Evolutionary conservation across 1,140 invertebrate genomes (phyloP).

Genomic region (Lepidurus couesii): DNA sequence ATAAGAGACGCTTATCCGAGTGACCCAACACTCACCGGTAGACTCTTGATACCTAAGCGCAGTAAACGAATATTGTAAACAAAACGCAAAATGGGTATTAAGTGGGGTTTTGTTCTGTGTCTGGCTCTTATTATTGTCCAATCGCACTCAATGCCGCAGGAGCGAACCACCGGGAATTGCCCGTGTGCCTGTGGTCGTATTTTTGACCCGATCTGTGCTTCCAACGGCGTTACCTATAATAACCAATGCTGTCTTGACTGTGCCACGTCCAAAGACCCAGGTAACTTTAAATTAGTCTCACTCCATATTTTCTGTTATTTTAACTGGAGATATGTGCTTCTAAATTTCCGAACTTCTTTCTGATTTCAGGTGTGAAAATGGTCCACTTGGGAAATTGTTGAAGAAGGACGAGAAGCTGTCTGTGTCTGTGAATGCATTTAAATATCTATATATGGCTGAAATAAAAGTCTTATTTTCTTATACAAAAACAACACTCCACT

Average conservation of each 20-base stretch:
- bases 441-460: neutral
- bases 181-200: neutral
- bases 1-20: neutral
- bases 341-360: no score
- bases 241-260: neutral
- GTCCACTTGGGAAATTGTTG: neutral
- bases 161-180: neutral
- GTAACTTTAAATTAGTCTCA: neutral
- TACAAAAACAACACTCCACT: neutral
- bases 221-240: neutral
- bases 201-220: neutral
- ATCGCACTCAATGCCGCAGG: neutral
- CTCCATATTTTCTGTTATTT: neutral
- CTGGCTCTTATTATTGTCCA: neutral
- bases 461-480: neutral
- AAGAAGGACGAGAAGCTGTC: neutral
- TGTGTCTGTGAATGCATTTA: neutral
- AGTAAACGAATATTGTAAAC: neutral
- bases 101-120: neutral
- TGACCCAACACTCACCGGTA: neutral
- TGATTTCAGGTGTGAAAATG: neutral
- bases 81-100: neutral
- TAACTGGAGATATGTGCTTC: neutral
- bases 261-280: neutral
- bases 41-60: neutral